Evolutionary conservation across 1,140 invertebrate species (phyloP).

Genomic region (Acyrthosiphon pisum): DNA sequence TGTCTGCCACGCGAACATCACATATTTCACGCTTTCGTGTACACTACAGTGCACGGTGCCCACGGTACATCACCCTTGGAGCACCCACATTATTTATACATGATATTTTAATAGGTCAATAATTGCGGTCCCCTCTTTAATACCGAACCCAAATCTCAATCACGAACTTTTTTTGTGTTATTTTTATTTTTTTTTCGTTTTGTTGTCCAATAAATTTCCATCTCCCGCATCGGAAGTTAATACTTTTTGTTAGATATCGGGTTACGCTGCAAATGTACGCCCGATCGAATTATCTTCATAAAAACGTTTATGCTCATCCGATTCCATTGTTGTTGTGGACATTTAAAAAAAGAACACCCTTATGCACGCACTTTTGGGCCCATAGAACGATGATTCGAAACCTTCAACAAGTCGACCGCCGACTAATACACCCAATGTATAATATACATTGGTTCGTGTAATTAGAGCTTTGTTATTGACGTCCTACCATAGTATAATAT

Average conservation of each 20-base stretch:
- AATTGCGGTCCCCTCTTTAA: not conserved
- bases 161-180: constrained; percentile 17
- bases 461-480: constrained; percentile 54
- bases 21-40: not conserved
- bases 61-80: not conserved
- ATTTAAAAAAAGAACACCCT: constrained; percentile 48
- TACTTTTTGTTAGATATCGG: constrained; percentile 54
- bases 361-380: not conserved
- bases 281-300: constrained; percentile 53
- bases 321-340: constrained; percentile 53
- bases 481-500: constrained; percentile 29
- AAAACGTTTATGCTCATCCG: constrained; percentile 57
- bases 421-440: not conserved
- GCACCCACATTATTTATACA: not conserved
- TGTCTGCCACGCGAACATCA: not conserved
- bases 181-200: not conserved
- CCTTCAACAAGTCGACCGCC: constrained; percentile 46
- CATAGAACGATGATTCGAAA: constrained; percentile 28
- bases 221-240: constrained; percentile 56
- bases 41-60: not conserved
- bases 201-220: constrained; percentile 51
- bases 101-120: constrained; percentile 51
- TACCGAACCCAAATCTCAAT: not conserved
- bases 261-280: constrained; percentile 51
- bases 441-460: constrained; percentile 19